phyloP scores from a whole-genome alignment of 2,113 vertebrate species.

The Cyphomyrus discorhynchus region DNA sequence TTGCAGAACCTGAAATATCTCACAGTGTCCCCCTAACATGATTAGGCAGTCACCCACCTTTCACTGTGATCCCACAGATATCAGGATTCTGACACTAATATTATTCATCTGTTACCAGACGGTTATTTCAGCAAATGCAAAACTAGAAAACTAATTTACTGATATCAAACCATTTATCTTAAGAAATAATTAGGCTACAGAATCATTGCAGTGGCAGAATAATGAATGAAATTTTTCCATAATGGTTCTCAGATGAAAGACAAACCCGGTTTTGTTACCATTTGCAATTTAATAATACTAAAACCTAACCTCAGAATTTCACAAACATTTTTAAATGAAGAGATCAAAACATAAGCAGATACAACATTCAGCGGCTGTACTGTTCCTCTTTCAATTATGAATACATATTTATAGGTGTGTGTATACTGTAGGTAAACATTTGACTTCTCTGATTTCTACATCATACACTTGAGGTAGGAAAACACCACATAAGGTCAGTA shows the following conservation, averaged over 20 bases:
- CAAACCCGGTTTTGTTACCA: neutral
- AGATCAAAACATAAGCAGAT: neutral
- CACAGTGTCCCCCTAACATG: too few relatives aligned
- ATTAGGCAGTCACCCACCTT: too few relatives aligned
- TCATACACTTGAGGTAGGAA: neutral
- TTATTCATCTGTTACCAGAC: neutral
- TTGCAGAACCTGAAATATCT: too few relatives aligned
- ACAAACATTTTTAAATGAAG: neutral
- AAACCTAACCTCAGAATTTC: neutral
- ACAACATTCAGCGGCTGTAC: neutral
- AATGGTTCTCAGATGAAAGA: conserved; percentile 10
- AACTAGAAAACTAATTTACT: neutral
- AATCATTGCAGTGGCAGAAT: conserved; percentile 28
- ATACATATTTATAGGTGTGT: neutral
- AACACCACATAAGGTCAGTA: neutral
- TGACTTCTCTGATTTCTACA: neutral
- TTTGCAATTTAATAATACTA: neutral
- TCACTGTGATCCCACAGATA: neutral
- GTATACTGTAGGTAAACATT: neutral
- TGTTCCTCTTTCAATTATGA: neutral
- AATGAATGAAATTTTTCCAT: conserved; percentile 20
- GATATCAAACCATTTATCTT: neutral
- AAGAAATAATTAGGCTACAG: conserved; percentile 28
- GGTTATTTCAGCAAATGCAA: neutral
- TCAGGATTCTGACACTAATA: neutral